Conservation (phyloP, 2,113 vertebrate species). For the Python bivittatus region DNA sequence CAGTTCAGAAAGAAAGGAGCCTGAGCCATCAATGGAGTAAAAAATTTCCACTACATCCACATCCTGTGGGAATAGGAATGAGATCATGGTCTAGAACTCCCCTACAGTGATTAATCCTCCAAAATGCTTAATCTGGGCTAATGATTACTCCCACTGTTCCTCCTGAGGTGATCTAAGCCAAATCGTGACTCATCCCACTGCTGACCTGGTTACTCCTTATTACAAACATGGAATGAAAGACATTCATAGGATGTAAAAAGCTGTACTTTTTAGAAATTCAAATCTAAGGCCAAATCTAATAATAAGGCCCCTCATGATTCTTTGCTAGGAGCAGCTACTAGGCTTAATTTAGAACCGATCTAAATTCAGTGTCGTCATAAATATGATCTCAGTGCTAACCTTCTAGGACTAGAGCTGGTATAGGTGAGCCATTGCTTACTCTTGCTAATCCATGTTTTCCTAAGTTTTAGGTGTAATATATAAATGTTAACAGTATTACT, state of each 20-base stretch:
- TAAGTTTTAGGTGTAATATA: neutral
- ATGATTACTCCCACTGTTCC: neutral
- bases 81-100: neutral
- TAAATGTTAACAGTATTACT: too few relatives aligned
- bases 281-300: slow-evolving; percentile 13
- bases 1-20: neutral
- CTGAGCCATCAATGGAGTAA: neutral
- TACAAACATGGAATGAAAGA: neutral
- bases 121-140: slow-evolving; percentile 30
- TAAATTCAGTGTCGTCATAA: neutral
- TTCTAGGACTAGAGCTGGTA: neutral
- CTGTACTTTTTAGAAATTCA: slow-evolving; percentile 24
- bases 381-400: neutral
- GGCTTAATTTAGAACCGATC: slow-evolving; percentile 13
- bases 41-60: neutral
- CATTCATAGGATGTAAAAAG: neutral
- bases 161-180: neutral
- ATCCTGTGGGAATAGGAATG: neutral
- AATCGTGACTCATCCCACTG: neutral
- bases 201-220: slow-evolving; percentile 13
- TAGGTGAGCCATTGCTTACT: neutral
- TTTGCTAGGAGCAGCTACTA: slow-evolving; percentile 1
- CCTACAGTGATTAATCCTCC: slow-evolving; percentile 8
- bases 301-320: slow-evolving; percentile 4
- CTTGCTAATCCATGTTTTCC: neutral